phyloP scores from a whole-genome alignment of 53 echinoderm and acorn worm species.

The Astropecten irregularis region DNA sequence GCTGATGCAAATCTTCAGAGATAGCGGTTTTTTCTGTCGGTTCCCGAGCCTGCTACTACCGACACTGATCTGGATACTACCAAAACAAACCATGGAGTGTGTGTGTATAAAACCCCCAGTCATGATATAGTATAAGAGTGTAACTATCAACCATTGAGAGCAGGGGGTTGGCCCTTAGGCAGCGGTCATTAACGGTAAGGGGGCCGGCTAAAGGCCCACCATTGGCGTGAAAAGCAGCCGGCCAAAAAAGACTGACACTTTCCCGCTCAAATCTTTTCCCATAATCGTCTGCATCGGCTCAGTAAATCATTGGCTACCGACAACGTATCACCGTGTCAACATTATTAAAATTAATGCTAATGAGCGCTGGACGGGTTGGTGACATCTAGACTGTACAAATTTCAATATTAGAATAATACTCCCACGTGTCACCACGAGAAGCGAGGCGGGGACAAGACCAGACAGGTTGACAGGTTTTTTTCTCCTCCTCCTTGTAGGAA shows the following conservation, averaged over 20 bases:
- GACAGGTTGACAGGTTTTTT: neutral
- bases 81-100: constrained; percentile 30
- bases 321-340: constrained; percentile 49
- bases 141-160: constrained; percentile 18
- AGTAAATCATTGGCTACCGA: constrained; percentile 72
- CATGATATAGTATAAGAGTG: constrained; percentile 39
- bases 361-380: constrained; percentile 48
- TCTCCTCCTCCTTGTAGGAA: neutral
- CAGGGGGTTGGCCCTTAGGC: constrained; percentile 41
- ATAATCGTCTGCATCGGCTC: constrained; percentile 19
- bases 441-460: constrained; percentile 46
- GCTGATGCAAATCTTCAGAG: no score
- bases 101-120: neutral
- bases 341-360: constrained; percentile 58
- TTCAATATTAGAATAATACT: constrained; percentile 50
- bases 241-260: constrained; percentile 30
- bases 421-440: constrained; percentile 8
- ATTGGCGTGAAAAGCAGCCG: constrained; percentile 49
- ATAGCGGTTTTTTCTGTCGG: no score
- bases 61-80: constrained; percentile 32
- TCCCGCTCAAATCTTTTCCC: constrained; percentile 3
- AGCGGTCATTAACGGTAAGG: constrained; percentile 40
- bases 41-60: no score
- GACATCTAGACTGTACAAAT: constrained; percentile 42
- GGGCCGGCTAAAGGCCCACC: constrained; percentile 39